Evolutionary conservation across 37 sponge, comb jelly and placozoan species (phyloP), one percentile per base, ranked within the genome.

Genomic region (Eunapius fragilis): DNA sequence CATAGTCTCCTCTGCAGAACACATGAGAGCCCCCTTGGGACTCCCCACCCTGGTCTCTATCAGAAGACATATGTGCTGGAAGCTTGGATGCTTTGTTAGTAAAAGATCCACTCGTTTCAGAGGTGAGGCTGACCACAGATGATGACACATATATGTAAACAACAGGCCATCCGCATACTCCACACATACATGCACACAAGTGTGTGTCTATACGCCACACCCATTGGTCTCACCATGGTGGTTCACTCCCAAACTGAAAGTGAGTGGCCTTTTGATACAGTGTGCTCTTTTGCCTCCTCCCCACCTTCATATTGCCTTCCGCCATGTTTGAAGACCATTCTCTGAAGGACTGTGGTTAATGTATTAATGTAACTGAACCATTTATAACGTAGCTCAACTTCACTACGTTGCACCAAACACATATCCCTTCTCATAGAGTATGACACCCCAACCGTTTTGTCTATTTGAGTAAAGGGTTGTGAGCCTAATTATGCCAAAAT

Each of bases 1-100:
- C 86, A 81, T 92, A 92, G 72, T 94, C 95, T 22, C 92, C 95
- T 31, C 75, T 22, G 37, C 95, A 37, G 79, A 94, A 94, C 72
- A 94, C 93, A 35, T 72, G 50, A 14, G 95, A 91, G 30, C 78
- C 38, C 31, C 80, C 38, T 23, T 84, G 34, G 9, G 47, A n/a
- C n/a, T n/a, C n/a, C n/a, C n/a, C n/a, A n/a, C n/a, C n/a, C n/a
- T n/a, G n/a, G n/a, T n/a, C n/a, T n/a, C 47, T 45, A 9, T 9
- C 47, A 45, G 47, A 11, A 9, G 47, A 45, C 4, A 9, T 9
- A 45, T 11, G 47, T 11, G 47, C 47, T 11, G 47, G 47, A 9
- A 45, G 47, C 4, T 4, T 45, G 47, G 47, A 45, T 45, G 47
- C 22, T 68, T 48, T 38, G 67, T 35, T 35, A 26, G 77, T 77